Conservation (phyloP, 2,888 invertebrate species). For the Spodoptera littoralis region DNA sequence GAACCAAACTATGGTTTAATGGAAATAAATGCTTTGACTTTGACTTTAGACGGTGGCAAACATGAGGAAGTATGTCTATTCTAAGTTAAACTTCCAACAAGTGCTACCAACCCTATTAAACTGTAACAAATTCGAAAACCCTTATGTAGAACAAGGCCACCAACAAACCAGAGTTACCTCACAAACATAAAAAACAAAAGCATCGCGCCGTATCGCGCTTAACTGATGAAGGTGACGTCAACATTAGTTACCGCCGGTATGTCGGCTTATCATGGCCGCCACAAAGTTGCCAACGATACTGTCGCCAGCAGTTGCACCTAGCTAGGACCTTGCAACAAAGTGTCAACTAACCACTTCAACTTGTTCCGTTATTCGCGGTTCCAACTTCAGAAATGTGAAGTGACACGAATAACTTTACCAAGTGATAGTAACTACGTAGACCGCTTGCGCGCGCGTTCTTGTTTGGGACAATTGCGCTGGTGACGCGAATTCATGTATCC, state of each 20-base stretch:
- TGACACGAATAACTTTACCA: slow-evolving; percentile 76
- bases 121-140: not conserved
- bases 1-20: too few relatives aligned
- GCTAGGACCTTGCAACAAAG: slow-evolving; percentile 79
- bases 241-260: slow-evolving; percentile 57
- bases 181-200: slow-evolving; percentile 30
- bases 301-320: slow-evolving; percentile 71
- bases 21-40: too few relatives aligned
- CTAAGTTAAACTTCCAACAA: too few relatives aligned
- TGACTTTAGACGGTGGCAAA: too few relatives aligned
- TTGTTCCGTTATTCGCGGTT: slow-evolving; percentile 63
- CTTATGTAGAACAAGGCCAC: slow-evolving; percentile 10
- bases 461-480: slow-evolving; percentile 32
- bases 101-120: too few relatives aligned
- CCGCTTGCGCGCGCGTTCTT: slow-evolving; percentile 49
- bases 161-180: slow-evolving; percentile 10
- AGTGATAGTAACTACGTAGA: slow-evolving; percentile 68
- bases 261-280: slow-evolving; percentile 66
- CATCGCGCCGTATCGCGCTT: slow-evolving; percentile 9
- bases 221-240: slow-evolving; percentile 43
- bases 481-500: slow-evolving; percentile 24
- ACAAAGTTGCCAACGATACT: slow-evolving; percentile 66
- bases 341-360: slow-evolving; percentile 79
- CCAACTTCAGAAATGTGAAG: slow-evolving; percentile 68
- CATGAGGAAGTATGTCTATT: too few relatives aligned